Conservation (phyloP, 2,113 vertebrate species). For the Hippocampus barbouri region DNA sequence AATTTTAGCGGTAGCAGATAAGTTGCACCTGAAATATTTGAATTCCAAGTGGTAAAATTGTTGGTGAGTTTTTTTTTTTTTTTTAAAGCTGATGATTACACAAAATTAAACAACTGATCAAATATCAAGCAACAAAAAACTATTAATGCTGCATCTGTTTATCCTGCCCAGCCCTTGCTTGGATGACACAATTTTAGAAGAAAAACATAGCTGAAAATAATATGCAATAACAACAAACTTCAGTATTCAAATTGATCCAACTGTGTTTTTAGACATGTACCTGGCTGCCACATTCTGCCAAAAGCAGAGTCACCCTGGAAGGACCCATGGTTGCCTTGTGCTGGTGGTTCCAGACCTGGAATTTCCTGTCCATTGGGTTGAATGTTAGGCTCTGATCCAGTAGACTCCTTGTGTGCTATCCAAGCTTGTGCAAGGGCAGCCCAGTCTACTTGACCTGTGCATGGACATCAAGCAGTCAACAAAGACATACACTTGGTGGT, state of each 20-base stretch:
- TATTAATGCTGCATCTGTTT: neutral
- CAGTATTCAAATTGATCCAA: neutral
- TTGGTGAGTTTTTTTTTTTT: no score
- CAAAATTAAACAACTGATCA: neutral
- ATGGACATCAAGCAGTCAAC: neutral
- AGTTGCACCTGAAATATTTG: no score
- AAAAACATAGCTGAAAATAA: neutral
- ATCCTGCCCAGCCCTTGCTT: neutral
- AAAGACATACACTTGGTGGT: neutral
- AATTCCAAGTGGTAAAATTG: no score
- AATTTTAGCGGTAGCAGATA: no score
- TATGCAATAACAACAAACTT: neutral
- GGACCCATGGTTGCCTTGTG: conserved; percentile 84
- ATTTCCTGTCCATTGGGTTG: conserved; percentile 92
- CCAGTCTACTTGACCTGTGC: conserved; percentile 96
- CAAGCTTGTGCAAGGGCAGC: conserved; percentile 97
- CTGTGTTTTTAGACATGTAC: conserved; percentile 53
- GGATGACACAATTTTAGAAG: neutral
- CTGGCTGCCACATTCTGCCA: conserved; percentile 96
- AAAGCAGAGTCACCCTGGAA: conserved; percentile 90
- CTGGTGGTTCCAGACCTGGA: conserved; percentile 79
- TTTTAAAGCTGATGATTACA: no score
- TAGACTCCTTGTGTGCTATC: conserved; percentile 97
- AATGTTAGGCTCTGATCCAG: conserved; percentile 80
- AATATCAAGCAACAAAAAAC: neutral